A percentile compares a stretch with the other conserved stretches of the same genome.
Evolutionary conservation across 1,140 invertebrate species (phyloP).

Genomic region (Anagrus nilaparvatae): DNA sequence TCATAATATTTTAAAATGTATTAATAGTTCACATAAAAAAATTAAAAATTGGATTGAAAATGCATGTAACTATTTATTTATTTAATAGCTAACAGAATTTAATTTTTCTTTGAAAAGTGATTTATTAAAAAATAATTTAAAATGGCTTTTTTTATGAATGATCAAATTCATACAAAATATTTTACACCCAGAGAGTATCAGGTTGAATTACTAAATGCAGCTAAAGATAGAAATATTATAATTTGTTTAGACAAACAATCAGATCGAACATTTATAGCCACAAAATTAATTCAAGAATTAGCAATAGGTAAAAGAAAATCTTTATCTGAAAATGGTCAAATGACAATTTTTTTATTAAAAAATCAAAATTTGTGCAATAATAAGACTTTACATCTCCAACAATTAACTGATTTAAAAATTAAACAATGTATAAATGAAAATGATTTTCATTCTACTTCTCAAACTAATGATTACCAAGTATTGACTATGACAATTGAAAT

Average conservation of each 20-base stretch:
- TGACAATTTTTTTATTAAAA: slow-evolving; percentile 46
- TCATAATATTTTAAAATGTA: no score
- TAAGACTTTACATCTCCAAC: slow-evolving; percentile 43
- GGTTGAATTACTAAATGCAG: slow-evolving; percentile 70
- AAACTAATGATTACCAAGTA: slow-evolving; percentile 40
- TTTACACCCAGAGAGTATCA: slow-evolving; percentile 69
- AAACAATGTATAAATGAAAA: slow-evolving; percentile 21
- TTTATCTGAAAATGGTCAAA: slow-evolving; percentile 30
- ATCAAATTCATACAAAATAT: slow-evolving; percentile 55
- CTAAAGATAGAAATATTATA: slow-evolving; percentile 71
- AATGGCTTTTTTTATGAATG: slow-evolving; percentile 52
- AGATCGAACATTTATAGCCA: slow-evolving; percentile 80
- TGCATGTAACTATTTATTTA: no score
- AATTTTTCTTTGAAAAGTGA: slow-evolving; percentile 2
- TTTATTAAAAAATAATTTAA: slow-evolving; percentile 19
- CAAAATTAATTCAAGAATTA: slow-evolving; percentile 76
- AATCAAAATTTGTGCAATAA: slow-evolving; percentile 46
- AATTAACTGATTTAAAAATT: slow-evolving; percentile 37
- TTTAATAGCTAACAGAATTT: no score
- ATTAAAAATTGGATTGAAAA: no score
- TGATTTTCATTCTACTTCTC: slow-evolving; percentile 16
- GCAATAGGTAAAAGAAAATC: slow-evolving; percentile 43
- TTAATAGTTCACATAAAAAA: no score
- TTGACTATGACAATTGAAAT: slow-evolving; percentile 61
- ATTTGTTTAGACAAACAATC: slow-evolving; percentile 70